These are phyloP conservation scores for Agrochola lota DNA, from an alignment of 2,888 invertebrate genomes.

Conservation along the genomic window DNA sequence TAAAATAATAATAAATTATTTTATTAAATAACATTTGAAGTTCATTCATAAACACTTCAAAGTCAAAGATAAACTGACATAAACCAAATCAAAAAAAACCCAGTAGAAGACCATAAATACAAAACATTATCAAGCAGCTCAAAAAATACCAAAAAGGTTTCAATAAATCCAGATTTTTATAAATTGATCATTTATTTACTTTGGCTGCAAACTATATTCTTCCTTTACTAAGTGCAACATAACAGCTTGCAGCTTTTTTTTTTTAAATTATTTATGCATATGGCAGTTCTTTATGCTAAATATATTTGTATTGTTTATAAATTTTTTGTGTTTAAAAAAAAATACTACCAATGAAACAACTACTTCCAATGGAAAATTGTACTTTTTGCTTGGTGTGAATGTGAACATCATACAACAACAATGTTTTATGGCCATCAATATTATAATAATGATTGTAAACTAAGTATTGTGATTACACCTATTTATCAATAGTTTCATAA, in stretches of 20 bases:
- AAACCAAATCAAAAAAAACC: not conserved
- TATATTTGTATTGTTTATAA: not conserved
- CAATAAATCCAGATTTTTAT: not conserved
- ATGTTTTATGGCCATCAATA: not conserved
- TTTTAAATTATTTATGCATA: not conserved
- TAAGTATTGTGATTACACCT: not conserved
- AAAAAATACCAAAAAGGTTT: constrained; percentile 25
- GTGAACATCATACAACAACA: no score
- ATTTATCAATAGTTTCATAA: not conserved
- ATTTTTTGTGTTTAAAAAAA: not conserved
- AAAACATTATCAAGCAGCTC: not conserved
- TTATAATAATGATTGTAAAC: not conserved
- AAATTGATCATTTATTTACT: not conserved
- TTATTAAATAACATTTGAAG: not conserved
- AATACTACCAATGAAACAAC: no score
- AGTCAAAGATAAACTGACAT: constrained; percentile 16
- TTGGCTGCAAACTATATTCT: not conserved
- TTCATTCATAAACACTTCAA: constrained; percentile 13
- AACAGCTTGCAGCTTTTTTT: not conserved
- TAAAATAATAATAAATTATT: not conserved
- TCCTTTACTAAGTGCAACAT: not conserved
- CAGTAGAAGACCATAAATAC: constrained; percentile 16
- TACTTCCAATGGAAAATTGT: not conserved
- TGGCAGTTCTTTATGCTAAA: not conserved
- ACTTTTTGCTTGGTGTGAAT: not conserved